phyloP scores from a whole-genome alignment of 1,140 invertebrate genomes.

The Drosophila watanabei region DNA sequence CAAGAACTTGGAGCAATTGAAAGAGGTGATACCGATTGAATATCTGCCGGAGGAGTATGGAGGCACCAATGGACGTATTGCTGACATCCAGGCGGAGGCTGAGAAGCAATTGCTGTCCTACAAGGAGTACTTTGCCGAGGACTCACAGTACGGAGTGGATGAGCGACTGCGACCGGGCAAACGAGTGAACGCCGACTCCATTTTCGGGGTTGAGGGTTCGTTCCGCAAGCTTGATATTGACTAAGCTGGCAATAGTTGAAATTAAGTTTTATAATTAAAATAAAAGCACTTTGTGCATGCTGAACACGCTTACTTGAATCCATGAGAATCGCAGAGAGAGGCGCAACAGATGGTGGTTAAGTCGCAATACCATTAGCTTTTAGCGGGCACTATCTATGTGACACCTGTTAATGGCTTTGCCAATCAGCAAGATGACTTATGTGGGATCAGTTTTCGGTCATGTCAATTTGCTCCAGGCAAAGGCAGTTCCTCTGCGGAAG shows the following conservation, averaged over 20 bases:
- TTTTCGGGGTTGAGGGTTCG: slow-evolving; percentile 88
- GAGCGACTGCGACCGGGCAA: slow-evolving; percentile 87
- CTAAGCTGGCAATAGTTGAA: slow-evolving; percentile 33
- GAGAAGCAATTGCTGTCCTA: slow-evolving; percentile 86
- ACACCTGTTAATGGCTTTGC: slow-evolving; percentile 73
- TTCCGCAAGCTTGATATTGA: slow-evolving; percentile 86
- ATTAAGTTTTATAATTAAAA: slow-evolving; percentile 14
- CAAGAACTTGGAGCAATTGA: slow-evolving; percentile 84
- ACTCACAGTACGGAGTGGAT: slow-evolving; percentile 86
- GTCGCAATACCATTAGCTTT: slow-evolving; percentile 50
- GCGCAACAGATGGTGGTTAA: slow-evolving; percentile 27
- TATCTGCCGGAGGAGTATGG: slow-evolving; percentile 87
- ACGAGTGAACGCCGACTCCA: slow-evolving; percentile 85
- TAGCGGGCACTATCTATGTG: slow-evolving; percentile 64
- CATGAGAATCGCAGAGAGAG: slow-evolving; percentile 19
- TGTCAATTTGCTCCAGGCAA: slow-evolving; percentile 55
- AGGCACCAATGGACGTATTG: slow-evolving; percentile 85
- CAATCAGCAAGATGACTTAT: slow-evolving; percentile 71
- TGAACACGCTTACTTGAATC: neutral
- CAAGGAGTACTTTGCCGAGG: slow-evolving; percentile 86
- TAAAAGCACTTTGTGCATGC: slow-evolving; percentile 2
- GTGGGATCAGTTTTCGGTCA: slow-evolving; percentile 45
- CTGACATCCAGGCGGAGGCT: slow-evolving; percentile 86
- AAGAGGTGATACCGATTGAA: slow-evolving; percentile 85
- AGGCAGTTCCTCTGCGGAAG: slow-evolving; percentile 40